These are phyloP conservation scores for Papilio protenor DNA, from an alignment of 2,888 invertebrate species.

Conservation along the genomic window DNA sequence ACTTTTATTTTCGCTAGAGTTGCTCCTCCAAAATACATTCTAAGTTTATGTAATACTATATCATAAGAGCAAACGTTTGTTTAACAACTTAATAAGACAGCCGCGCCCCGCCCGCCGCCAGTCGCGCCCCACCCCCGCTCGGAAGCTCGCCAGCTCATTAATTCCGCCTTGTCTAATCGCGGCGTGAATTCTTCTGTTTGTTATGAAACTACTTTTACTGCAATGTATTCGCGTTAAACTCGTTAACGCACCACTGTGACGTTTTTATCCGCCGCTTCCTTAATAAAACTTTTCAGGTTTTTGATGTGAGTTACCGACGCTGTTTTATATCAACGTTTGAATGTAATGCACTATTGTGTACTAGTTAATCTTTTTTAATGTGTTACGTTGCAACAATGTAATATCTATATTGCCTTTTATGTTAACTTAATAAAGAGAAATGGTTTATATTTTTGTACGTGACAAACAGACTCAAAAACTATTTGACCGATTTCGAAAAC, in stretches of 20 bases:
- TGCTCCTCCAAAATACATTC: neutral
- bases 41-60: neutral
- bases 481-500: too few relatives aligned
- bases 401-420: too few relatives aligned
- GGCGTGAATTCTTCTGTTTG: conserved; percentile 46
- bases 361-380: neutral
- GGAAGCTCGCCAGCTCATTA: conserved; percentile 44
- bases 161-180: conserved; percentile 48
- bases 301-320: conserved; percentile 33
- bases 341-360: neutral
- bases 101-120: neutral
- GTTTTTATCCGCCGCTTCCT: conserved; percentile 47
- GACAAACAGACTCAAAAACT: too few relatives aligned
- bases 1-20: too few relatives aligned
- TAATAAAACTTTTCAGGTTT: conserved; percentile 46
- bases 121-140: conserved; percentile 33
- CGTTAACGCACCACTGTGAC: conserved; percentile 40
- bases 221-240: conserved; percentile 46
- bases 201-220: conserved; percentile 43
- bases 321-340: neutral
- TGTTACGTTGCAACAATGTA: neutral
- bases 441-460: too few relatives aligned
- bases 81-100: neutral
- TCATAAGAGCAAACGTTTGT: neutral
- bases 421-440: too few relatives aligned